Evolutionary conservation across 2,888 invertebrate species (phyloP).

Genomic region (Gryllus longicercus): DNA sequence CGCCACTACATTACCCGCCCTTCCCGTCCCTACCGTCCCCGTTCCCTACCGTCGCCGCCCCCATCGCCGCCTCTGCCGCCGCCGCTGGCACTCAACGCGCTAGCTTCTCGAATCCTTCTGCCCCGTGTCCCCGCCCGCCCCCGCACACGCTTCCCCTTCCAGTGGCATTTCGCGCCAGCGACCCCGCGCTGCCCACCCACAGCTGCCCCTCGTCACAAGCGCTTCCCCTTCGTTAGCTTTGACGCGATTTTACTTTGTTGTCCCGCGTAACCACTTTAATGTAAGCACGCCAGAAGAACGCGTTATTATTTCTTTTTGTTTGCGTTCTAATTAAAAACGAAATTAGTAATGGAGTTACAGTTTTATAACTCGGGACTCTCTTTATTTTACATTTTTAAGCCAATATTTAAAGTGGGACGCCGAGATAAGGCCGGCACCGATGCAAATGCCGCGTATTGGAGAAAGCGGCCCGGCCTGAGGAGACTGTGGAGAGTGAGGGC

Average conservation of each 20-base stretch:
- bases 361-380: background rate
- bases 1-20: too few relatives aligned
- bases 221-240: constrained; percentile 11
- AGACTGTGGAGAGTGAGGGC: background rate
- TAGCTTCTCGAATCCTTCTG: too few relatives aligned
- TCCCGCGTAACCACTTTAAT: background rate
- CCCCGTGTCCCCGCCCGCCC: too few relatives aligned
- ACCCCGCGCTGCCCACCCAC: too few relatives aligned
- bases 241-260: background rate
- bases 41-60: too few relatives aligned
- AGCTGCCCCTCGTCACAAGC: background rate
- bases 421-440: background rate
- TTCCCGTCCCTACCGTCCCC: too few relatives aligned
- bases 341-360: background rate
- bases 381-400: background rate
- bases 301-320: background rate
- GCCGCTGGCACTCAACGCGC: too few relatives aligned
- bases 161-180: too few relatives aligned
- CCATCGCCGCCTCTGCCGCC: too few relatives aligned
- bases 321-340: constrained; percentile 17
- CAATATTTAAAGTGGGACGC: background rate
- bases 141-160: too few relatives aligned
- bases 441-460: constrained; percentile 17
- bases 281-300: background rate
- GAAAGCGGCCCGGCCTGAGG: background rate